phyloP scores from a whole-genome alignment of 2,113 vertebrate species.

The Clarias batrachus region DNA sequence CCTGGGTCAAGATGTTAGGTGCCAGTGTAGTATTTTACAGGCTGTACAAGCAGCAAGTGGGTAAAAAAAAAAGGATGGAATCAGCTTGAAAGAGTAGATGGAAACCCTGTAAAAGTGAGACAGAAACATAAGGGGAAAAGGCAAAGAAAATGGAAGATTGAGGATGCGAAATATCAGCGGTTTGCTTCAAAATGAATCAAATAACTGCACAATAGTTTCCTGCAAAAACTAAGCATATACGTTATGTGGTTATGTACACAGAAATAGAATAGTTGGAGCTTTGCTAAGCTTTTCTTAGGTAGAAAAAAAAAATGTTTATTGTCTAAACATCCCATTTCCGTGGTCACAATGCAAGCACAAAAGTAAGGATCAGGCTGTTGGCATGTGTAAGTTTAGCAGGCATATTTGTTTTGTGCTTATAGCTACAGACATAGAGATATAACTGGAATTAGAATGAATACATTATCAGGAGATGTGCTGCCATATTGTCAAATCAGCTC shows the following conservation, averaged over 20 bases:
- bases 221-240: not conserved
- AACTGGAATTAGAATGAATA: not conserved
- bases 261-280: not conserved
- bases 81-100: slow-evolving; percentile 50
- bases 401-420: not conserved
- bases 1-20: slow-evolving; percentile 48
- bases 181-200: slow-evolving; percentile 9
- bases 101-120: slow-evolving; percentile 47
- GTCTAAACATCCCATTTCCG: not conserved
- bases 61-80: slow-evolving; percentile 47
- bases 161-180: slow-evolving; percentile 6
- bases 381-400: not conserved
- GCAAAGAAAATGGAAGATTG: not conserved
- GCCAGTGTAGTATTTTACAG: not conserved
- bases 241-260: not conserved
- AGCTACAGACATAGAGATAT: not conserved
- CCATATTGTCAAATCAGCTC: slow-evolving; percentile 9
- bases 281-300: not conserved
- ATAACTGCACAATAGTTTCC: not conserved
- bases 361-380: not conserved
- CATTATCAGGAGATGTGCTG: not conserved
- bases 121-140: slow-evolving; percentile 3
- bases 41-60: slow-evolving; percentile 45
- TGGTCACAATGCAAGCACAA: not conserved
- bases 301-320: not conserved